These are phyloP conservation scores for Alca torda DNA, from an alignment of 2,797 vertebrate genomes.

Conservation along the genomic window DNA sequence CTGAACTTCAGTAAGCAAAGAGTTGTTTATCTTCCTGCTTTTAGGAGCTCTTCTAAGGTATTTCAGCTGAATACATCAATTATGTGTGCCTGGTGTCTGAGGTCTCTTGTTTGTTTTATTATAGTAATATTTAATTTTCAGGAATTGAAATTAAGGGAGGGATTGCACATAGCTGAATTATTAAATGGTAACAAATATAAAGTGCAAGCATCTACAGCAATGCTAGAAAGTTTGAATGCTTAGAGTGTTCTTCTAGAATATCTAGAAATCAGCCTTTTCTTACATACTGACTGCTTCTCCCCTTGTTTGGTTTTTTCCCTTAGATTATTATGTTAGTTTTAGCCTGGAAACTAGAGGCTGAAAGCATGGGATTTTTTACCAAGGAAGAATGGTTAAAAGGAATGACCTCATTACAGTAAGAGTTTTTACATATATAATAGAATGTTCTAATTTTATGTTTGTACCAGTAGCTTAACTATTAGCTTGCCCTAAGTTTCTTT, in stretches of 20 bases:
- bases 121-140: not conserved
- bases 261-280: conserved; percentile 33
- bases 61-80: not conserved
- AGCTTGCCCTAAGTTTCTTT: not conserved
- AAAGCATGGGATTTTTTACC: conserved; percentile 97
- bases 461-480: conserved; percentile 41
- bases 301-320: not conserved
- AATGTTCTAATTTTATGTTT: not conserved
- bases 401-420: conserved; percentile 96
- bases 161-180: not conserved
- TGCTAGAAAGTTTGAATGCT: not conserved
- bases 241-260: not conserved
- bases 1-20: not conserved
- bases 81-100: not conserved
- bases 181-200: not conserved
- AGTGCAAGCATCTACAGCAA: not conserved
- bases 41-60: not conserved
- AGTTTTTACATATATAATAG: not conserved
- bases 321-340: conserved; percentile 98
- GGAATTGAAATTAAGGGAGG: not conserved
- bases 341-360: conserved; percentile 96
- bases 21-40: not conserved
- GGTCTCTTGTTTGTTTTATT: not conserved
- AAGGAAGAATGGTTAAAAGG: conserved; percentile 98
- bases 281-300: conserved; percentile 30